Base-by-base conservation (phyloP, 2,113 vertebrate species). In the Percina caprodes region DNA sequence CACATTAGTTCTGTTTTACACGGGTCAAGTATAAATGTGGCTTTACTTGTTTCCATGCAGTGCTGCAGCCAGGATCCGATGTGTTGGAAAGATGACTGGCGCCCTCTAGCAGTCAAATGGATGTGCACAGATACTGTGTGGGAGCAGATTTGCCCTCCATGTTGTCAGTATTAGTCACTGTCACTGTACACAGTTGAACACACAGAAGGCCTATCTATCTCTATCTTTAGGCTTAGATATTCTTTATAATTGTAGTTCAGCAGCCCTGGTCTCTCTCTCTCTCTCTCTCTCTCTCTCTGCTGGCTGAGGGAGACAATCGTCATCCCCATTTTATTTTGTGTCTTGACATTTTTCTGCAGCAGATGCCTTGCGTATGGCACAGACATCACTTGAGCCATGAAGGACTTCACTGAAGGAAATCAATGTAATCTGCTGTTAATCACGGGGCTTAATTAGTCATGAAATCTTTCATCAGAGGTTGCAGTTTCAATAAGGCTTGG, bases 341-440 rank as follows among this genome's bases (percentile, higher is more conserved):
- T 65, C 33, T 8, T 71, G 60, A 74, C 15, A 74, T 85, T 80
- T 80, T 74, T 46, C 83, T 54, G 46, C 85, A 84, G 78, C 91
- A 82, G 80, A 85, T 84, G 88, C 51, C 68, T 30, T 51, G 65
- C 76, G 76, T 82, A 69, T 69, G 83, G 69, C 76, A 59, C 65
- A 78, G 61, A 68, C 82, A 84, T 85, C 58, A 86, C 49, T 83
- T 78, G 83, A 87, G 81, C 86, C 90, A 88, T 86, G 87, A 86
- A 85, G 86, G 86, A 84, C 84, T 84, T 71, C 69, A 79, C 49
- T 78, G 86, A 84, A 86, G 86, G 86, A 82, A 89, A 86, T 82
- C 89, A 69, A 65, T 83, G 85, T 88, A 73, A 87, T 84, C 70
- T 86, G 80, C 77, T 14, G 15, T 81, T 85, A 86, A 86, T 89